Conservation (phyloP, 2,888 invertebrate genomes). For the Osedax fenrisi region DNA sequence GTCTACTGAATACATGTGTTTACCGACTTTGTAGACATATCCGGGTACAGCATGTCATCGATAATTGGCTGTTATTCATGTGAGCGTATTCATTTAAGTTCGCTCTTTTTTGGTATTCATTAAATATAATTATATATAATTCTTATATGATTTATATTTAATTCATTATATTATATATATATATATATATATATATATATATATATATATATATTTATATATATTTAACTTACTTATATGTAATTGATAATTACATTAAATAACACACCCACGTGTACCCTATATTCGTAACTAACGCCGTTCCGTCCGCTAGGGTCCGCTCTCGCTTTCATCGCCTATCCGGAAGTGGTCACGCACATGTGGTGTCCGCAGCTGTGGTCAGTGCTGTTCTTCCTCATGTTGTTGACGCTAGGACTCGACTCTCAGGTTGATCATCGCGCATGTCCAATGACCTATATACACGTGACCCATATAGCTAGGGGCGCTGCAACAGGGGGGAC, state of each 20-base stretch:
- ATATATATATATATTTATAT: not conserved
- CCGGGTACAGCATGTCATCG: too few relatives aligned
- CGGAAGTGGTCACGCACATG: slow-evolving; percentile 43
- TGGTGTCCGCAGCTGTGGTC: slow-evolving; percentile 43
- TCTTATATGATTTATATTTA: not conserved
- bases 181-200: not conserved
- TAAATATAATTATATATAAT: too few relatives aligned
- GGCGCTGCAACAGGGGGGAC: too few relatives aligned
- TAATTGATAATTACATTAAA: too few relatives aligned
- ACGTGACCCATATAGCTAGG: too few relatives aligned
- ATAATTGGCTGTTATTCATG: too few relatives aligned
- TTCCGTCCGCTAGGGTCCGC: slow-evolving; percentile 40
- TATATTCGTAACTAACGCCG: not conserved
- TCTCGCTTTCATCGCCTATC: slow-evolving; percentile 44
- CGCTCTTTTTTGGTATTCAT: too few relatives aligned
- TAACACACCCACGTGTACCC: not conserved
- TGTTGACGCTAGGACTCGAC: slow-evolving; percentile 36
- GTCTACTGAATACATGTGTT: too few relatives aligned
- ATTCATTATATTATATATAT: not conserved
- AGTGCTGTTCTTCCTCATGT: slow-evolving; percentile 41
- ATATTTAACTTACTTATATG: not conserved
- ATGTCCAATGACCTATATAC: too few relatives aligned
- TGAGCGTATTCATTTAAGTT: too few relatives aligned
- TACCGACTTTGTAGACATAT: too few relatives aligned
- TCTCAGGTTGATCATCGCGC: slow-evolving; percentile 36